Conservation (phyloP, 2,888 invertebrate species). For the Amorpha juglandis region DNA sequence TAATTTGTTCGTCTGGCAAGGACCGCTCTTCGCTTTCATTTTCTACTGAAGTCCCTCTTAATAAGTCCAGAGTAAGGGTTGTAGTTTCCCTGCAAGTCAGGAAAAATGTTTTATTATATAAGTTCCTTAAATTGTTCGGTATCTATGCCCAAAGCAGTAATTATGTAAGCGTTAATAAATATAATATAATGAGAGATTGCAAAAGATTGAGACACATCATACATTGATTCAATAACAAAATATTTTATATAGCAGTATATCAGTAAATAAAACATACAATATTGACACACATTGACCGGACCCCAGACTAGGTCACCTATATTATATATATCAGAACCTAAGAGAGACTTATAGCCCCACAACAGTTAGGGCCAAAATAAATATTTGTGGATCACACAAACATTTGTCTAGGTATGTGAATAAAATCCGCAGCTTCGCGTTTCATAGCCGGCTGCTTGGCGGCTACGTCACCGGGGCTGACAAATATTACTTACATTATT, state of each 20-base stretch:
- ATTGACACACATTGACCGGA: too few species aligned
- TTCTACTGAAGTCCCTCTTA: constrained; percentile 32
- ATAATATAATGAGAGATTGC: neutral
- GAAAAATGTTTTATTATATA: constrained; percentile 34
- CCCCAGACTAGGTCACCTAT: too few species aligned
- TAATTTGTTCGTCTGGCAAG: constrained; percentile 50
- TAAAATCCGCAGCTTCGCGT: too few species aligned
- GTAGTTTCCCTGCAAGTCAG: constrained; percentile 54
- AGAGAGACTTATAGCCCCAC: too few species aligned
- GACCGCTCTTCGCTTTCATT: constrained; percentile 51
- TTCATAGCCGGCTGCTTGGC: too few species aligned
- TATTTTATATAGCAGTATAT: neutral
- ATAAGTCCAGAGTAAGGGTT: constrained; percentile 35
- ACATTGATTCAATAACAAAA: neutral
- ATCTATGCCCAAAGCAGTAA: constrained; percentile 32
- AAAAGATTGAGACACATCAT: constrained; percentile 9
- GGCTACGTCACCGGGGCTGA: too few species aligned
- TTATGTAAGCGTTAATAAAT: constrained; percentile 5
- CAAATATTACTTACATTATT: too few species aligned
- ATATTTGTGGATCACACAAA: too few species aligned
- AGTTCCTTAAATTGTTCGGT: constrained; percentile 14
- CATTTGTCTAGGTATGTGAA: too few species aligned
- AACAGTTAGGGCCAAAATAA: too few species aligned
- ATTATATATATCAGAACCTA: too few species aligned
- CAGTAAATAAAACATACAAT: too few species aligned